These are phyloP conservation scores for Terrapene triunguis DNA, from an alignment of 2,113 vertebrate genomes.

Conservation along the genomic window DNA sequence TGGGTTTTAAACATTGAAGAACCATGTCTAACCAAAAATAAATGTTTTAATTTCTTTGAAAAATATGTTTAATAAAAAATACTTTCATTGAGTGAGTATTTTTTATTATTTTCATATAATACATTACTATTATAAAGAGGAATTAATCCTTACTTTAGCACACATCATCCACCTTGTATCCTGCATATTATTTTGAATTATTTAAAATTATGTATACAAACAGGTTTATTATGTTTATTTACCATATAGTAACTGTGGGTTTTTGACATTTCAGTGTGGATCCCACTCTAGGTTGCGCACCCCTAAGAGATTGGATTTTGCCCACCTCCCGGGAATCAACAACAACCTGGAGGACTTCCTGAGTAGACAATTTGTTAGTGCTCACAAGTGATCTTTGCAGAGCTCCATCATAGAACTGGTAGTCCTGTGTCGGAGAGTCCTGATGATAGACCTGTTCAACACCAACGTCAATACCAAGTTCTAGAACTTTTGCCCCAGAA, in stretches of 20 bases:
- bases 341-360: not conserved
- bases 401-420: not conserved
- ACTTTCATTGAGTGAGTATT: not conserved
- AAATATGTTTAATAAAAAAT: not conserved
- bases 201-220: not conserved
- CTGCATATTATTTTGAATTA: not conserved
- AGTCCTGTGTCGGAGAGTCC: not conserved
- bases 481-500: not conserved
- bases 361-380: not conserved
- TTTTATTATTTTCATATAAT: not conserved
- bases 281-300: not conserved
- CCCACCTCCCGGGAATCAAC: not conserved
- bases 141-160: not conserved
- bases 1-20: not conserved
- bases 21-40: not conserved
- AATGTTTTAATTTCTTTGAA: not conserved
- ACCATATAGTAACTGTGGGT: not conserved
- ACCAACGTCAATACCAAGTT: not conserved
- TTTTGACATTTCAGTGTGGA: not conserved
- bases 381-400: not conserved
- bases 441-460: not conserved
- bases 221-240: not conserved
- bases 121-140: not conserved
- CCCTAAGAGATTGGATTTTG: not conserved
- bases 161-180: not conserved